Conservation (phyloP, 2,797 vertebrate genomes). For the Sebastes nivosus region DNA sequence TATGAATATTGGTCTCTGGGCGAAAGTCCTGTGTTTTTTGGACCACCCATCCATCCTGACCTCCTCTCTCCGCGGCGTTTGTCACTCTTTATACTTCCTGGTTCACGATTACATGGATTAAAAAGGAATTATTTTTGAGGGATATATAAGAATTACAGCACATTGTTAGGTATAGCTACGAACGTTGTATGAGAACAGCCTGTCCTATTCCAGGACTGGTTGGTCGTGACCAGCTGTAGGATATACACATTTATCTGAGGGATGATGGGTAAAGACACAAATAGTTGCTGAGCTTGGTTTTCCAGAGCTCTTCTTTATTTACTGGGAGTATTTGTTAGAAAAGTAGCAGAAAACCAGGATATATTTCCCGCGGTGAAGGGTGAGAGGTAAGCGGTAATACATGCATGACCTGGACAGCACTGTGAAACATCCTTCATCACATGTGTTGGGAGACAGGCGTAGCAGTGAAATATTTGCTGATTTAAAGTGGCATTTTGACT, state of each 20-base stretch:
- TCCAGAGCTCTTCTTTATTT: constrained; percentile 6
- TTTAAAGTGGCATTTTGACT: constrained; percentile 61
- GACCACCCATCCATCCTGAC: too few species aligned
- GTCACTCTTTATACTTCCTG: too few species aligned
- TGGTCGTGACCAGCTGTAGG: constrained; percentile 6
- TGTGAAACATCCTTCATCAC: constrained; percentile 51
- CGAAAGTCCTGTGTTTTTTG: too few species aligned
- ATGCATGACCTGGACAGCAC: constrained; percentile 14
- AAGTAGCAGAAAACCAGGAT: background rate
- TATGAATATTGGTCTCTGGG: too few species aligned
- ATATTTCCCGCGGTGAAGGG: constrained; percentile 18
- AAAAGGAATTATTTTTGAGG: too few species aligned
- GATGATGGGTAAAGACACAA: background rate
- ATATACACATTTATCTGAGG: constrained; percentile 28
- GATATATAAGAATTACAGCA: too few species aligned
- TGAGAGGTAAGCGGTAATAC: constrained; percentile 33
- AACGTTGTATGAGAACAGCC: too few species aligned
- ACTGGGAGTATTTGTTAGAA: background rate
- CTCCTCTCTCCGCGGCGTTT: too few species aligned
- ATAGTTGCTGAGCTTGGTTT: constrained; percentile 18
- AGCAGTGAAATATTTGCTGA: constrained; percentile 51
- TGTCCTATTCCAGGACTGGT: constrained; percentile 45
- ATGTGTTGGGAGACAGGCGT: constrained; percentile 28
- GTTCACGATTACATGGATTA: too few species aligned
- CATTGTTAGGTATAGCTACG: too few species aligned